Evolutionary conservation across 2,888 invertebrate genomes (phyloP), one percentile per base, ranked within the genome.

Genomic region (Drosophila falleni): DNA sequence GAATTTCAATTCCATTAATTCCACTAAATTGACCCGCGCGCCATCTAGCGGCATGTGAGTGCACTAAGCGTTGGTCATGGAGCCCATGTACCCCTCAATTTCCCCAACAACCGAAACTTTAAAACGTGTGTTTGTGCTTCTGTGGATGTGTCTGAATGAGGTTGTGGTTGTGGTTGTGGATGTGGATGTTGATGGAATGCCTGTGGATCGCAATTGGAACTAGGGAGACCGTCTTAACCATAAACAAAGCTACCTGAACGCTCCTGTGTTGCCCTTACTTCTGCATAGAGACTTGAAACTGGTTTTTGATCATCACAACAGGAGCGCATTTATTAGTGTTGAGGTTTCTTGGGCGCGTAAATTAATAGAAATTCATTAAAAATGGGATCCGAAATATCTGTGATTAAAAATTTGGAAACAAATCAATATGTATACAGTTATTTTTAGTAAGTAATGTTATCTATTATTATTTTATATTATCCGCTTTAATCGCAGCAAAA

Each of bases 1-100:
- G 91, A 92, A 92, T 91, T 92, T 89, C 90, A 90, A 88, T 91
- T 91, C 92, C 91, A 92, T 93, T 92, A 92, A 90, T 92, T 92
- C 92, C 92, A 91, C 91, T 90, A 91, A 90, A 93, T 93, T 93
- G 91, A 92, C 90, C 91, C 80, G 81, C 77, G 79, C 77, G 79
- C 78, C 85, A 74, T 70, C 80, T 85, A 90, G 90, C 92, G 91
- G 91, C 92, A 90, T 90, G 90, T 80, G 89, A 89, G 84, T 87
- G 88, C 76, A 84, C 87, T 76, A 91, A 87, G 89, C 61, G 58
- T 19, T 73, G 61, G 61, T 53, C 78, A 77, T 77, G 72, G 44
- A 69, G 72, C 83, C 15, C 56, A 33, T 75, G 16, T 10, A 9
- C 10, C 41, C 39, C 53, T 31, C 35, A n/a, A 19, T 15, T 5